Percentiles rank a stretch among this genome's conserved stretches.
Conservation (phyloP, 2,113 vertebrate species). For the Melierax canorus region DNA sequence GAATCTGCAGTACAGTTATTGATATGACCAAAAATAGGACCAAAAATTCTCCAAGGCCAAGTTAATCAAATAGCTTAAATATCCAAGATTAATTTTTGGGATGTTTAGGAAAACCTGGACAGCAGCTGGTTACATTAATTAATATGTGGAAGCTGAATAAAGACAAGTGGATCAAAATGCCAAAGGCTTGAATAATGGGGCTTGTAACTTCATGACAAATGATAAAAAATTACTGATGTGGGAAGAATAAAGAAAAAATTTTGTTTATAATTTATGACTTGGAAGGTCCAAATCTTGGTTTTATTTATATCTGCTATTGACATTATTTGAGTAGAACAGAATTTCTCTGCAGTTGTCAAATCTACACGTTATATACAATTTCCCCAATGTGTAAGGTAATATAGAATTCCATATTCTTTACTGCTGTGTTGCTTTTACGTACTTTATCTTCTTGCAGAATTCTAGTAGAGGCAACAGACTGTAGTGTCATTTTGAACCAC, state of each 20-base stretch:
- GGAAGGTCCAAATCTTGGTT: background rate
- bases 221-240: background rate
- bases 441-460: background rate
- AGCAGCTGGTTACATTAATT: background rate
- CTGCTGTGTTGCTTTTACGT: background rate
- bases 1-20: background rate
- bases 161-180: background rate
- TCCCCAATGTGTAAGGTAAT: background rate
- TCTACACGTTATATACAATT: background rate
- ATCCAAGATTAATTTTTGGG: background rate
- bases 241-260: background rate
- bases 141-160: background rate
- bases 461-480: background rate
- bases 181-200: background rate
- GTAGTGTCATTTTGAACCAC: background rate
- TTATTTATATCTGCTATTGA: background rate
- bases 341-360: background rate
- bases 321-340: background rate
- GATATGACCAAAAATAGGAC: background rate
- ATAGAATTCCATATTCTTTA: background rate
- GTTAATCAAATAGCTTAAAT: constrained; percentile 16
- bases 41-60: background rate
- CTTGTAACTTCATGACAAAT: constrained; percentile 9
- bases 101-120: background rate
- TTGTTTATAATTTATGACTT: background rate